phyloP scores from a whole-genome alignment of 2,113 vertebrate species.

The Clinocottus analis region DNA sequence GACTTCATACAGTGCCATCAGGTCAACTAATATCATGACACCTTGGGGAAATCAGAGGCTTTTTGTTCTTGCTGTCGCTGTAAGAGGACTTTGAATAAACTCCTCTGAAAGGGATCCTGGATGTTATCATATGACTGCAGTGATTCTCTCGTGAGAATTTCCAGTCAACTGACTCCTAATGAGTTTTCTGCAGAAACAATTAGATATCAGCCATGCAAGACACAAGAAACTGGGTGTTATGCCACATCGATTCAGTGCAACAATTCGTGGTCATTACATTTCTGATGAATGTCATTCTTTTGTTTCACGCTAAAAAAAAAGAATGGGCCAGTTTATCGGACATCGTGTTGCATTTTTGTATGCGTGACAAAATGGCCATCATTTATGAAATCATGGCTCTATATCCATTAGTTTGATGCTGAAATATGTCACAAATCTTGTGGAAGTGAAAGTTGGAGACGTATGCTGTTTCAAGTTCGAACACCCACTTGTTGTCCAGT shows the following conservation, averaged over 20 bases:
- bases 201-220: constrained; percentile 83
- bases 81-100: constrained; percentile 67
- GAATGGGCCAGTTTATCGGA: constrained; percentile 17
- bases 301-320: constrained; percentile 25
- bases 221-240: constrained; percentile 75
- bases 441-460: neutral
- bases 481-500: constrained; percentile 4
- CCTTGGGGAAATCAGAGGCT: constrained; percentile 67
- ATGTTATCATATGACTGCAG: constrained; percentile 77
- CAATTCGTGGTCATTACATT: constrained; percentile 66
- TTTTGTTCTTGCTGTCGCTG: constrained; percentile 60
- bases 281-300: constrained; percentile 44
- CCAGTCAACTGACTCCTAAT: constrained; percentile 87
- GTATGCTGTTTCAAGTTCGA: neutral
- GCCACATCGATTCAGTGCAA: constrained; percentile 80
- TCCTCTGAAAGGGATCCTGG: constrained; percentile 55
- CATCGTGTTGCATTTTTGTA: constrained; percentile 16
- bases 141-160: constrained; percentile 70
- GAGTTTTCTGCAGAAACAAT: constrained; percentile 88
- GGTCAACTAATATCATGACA: constrained; percentile 57
- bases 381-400: neutral
- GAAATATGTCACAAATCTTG: constrained; percentile 4
- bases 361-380: neutral
- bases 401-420: neutral
- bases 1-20: constrained; percentile 49